Evolutionary conservation across 2,797 vertebrate species (phyloP), one percentile per base, ranked within the genome.

Genomic region (Mallotus villosus): DNA sequence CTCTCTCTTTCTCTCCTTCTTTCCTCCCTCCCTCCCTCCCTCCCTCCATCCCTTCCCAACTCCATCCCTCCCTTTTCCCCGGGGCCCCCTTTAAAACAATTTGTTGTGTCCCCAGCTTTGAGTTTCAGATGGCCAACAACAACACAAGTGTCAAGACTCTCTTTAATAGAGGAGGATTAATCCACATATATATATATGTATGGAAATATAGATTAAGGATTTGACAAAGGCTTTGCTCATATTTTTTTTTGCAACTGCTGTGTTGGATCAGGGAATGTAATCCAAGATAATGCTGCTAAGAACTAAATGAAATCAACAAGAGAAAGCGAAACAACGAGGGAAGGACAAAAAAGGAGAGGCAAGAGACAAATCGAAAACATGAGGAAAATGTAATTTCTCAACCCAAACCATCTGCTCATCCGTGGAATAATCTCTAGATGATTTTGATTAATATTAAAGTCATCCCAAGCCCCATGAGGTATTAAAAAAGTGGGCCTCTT

Each of bases 371-470:
- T 90, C 82, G 82, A 87, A 85, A 89, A 84, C 85, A 83, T 83
- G 85, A 67, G 80, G 68, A 84, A 89, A 90, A 87, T 81, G 76
- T 74, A 71, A 86, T 91, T 89, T 79, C 53, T 72, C 84, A 81
- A 34, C 58, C 65, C 71, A 74, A 89, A 91, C 84, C 90, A 93
- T 92, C 90, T 92, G 91, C 79, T 90, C 66, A 58, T 25, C 63
- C 34, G 19, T 74, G 0, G 77, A 79, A 86, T 92, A 91, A 94
- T 91, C 90, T 82, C 57, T 11, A 62, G 81, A 71, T 74, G 76
- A 73, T 89, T 91, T 90, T 92, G 89, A 93, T 91, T 89, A 88
- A 88, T 90, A 87, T 88, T 84, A 89, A 90, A 87, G 61, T 73
- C 72, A 12, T 37, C 78, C 62, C 59, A 17, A 74, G 46, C 75